Evolutionary conservation across 2,113 vertebrate species (phyloP), one percentile per base, ranked within the genome.

Genomic region (Pantherophis guttatus): DNA sequence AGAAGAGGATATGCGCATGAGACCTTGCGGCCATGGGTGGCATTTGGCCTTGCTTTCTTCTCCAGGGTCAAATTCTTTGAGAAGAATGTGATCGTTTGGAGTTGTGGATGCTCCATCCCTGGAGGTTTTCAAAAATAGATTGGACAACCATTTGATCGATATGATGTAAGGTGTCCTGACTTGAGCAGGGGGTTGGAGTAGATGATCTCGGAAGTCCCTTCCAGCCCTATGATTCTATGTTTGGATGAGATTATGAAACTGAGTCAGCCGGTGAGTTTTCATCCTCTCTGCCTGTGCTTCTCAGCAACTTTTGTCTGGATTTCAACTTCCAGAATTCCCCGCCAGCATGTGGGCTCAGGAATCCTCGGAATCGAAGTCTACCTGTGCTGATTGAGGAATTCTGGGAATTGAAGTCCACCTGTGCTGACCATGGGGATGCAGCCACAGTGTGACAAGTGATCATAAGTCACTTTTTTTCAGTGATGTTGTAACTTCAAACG

Each of bases 1-100:
- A 44, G 33, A 44, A 48, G 75, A 21, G 8, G 7, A 44, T 39
- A 19, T 0, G 15, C 0, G 2, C 1, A 1, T 1, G n/a, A 19
- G 70, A 15, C 12, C 5, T 70, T 33, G 65, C 39, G 8, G 75
- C 75, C 7, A 9, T 19, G 33, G 3, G 33, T 21, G 3, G 33
- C 75, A 1, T 3, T 21, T 21, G 33, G 8, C 6, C 33, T 7
- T 81, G n/a, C 15, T 75, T 8, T 39, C 75, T 81, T 39, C 75
- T 81, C 17, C 33, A 21, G 8, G 33, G 33, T 21, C 75, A 44
- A 44, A 21, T 21, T 81, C 1, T 44, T 21, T 81, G 17, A 9
- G 33, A 8, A 81, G 70, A 39, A 33, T 8, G 17, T 1, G 17
- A 7, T 6, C 65, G 5, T 33, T 33, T 70, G 65, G 26, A 65